phyloP scores from a whole-genome alignment of 2,113 vertebrate species.

The Camelus dromedarius region DNA sequence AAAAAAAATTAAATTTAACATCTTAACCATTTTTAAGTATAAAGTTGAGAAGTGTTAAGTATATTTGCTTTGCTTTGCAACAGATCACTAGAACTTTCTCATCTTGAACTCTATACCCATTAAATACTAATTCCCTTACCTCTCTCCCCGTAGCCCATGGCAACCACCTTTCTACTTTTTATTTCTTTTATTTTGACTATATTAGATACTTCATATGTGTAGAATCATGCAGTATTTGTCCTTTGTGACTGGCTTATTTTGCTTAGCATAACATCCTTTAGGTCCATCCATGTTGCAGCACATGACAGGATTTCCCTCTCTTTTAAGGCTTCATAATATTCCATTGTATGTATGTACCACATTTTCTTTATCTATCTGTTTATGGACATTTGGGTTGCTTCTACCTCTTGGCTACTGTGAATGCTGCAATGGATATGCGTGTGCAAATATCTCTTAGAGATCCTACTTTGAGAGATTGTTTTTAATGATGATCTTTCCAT shows the following conservation, averaged over 20 bases:
- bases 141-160: neutral
- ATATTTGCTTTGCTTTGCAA: neutral
- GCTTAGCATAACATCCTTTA: neutral
- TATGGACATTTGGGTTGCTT: neutral
- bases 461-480: neutral
- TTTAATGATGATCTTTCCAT: neutral
- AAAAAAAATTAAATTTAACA: neutral
- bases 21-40: constrained; percentile 27
- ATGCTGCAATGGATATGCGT: neutral
- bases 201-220: neutral
- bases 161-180: neutral
- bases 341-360: neutral
- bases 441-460: neutral
- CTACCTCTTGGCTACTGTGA: neutral
- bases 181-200: neutral
- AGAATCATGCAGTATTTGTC: neutral
- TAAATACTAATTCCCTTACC: neutral
- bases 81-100: neutral
- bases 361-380: neutral
- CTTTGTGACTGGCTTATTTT: constrained; percentile 23
- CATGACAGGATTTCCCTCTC: neutral
- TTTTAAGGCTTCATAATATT: neutral
- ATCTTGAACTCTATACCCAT: neutral
- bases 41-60: neutral
- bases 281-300: neutral